These are phyloP conservation scores for Incurvaria masculella DNA, from an alignment of 2,888 invertebrate species.

Conservation along the genomic window DNA sequence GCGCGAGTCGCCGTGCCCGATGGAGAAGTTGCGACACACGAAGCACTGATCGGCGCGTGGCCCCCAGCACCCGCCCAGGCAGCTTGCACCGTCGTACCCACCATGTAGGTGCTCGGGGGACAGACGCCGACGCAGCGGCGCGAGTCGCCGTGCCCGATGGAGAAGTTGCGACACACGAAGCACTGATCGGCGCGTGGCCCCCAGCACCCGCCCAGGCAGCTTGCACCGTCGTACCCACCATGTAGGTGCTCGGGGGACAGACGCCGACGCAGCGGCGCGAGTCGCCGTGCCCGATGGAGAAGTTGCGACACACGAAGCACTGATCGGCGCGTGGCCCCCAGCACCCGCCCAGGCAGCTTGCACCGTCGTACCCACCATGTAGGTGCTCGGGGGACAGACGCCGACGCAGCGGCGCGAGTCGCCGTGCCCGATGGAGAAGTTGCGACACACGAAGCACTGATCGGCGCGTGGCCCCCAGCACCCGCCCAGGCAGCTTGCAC, in stretches of 20 bases:
- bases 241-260: conserved; percentile 63
- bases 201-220: conserved; percentile 88
- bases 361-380: too few species aligned
- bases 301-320: conserved; percentile 82
- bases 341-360: conserved; percentile 94
- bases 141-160: conserved; percentile 51
- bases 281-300: conserved; percentile 57
- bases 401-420: conserved; percentile 59
- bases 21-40: conserved; percentile 75
- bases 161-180: conserved; percentile 76
- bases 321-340: conserved; percentile 52
- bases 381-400: conserved; percentile 61
- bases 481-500: conserved; percentile 91
- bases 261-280: conserved; percentile 58
- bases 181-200: conserved; percentile 63
- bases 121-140: conserved; percentile 65
- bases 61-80: conserved; percentile 83
- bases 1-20: conserved; percentile 48
- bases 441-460: conserved; percentile 79
- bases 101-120: conserved; percentile 56
- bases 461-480: conserved; percentile 62
- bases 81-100: too few species aligned
- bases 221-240: too few species aligned
- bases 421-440: conserved; percentile 61
- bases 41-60: conserved; percentile 62